Evolutionary conservation across 2,888 invertebrate genomes (phyloP).

Genomic region (Holacanthella duospinosa): DNA sequence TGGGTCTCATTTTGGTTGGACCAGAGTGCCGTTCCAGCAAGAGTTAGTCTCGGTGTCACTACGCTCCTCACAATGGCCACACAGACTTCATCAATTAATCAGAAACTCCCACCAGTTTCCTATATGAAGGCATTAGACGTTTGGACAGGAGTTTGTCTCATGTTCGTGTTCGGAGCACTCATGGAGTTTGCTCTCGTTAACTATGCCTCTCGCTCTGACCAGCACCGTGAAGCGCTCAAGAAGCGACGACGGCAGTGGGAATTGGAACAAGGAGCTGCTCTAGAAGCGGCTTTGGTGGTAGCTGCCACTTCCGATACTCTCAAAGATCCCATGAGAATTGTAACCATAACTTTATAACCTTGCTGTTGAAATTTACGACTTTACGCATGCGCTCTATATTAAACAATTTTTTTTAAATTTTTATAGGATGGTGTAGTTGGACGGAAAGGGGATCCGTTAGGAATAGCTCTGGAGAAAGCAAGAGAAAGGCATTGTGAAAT

Average conservation of each 20-base stretch:
- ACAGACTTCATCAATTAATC: conserved; percentile 83
- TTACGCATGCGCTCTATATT: neutral
- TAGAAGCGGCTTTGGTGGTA: conserved; percentile 68
- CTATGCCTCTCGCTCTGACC: conserved; percentile 87
- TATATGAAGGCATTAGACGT: conserved; percentile 97
- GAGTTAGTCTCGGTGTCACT: conserved; percentile 87
- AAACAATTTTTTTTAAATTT: neutral
- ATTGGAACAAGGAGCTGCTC: conserved; percentile 68
- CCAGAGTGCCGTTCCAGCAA: conserved; percentile 87
- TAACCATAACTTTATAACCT: neutral
- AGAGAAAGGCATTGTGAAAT: conserved; percentile 1
- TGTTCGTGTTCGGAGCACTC: conserved; percentile 93
- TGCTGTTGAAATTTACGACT: neutral
- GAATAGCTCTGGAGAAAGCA: neutral
- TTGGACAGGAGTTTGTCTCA: conserved; percentile 92
- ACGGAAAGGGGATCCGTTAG: neutral
- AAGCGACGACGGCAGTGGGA: conserved; percentile 60
- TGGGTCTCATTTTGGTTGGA: conserved; percentile 96
- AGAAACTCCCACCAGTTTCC: conserved; percentile 88
- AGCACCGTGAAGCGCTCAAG: conserved; percentile 58
- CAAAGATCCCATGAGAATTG: neutral
- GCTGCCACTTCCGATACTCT: neutral
- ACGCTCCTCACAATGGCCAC: conserved; percentile 95
- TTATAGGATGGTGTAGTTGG: neutral
- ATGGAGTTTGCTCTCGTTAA: conserved; percentile 96